These are phyloP conservation scores for Masticophis lateralis DNA, from an alignment of 2,797 vertebrate species.

Conservation along the genomic window DNA sequence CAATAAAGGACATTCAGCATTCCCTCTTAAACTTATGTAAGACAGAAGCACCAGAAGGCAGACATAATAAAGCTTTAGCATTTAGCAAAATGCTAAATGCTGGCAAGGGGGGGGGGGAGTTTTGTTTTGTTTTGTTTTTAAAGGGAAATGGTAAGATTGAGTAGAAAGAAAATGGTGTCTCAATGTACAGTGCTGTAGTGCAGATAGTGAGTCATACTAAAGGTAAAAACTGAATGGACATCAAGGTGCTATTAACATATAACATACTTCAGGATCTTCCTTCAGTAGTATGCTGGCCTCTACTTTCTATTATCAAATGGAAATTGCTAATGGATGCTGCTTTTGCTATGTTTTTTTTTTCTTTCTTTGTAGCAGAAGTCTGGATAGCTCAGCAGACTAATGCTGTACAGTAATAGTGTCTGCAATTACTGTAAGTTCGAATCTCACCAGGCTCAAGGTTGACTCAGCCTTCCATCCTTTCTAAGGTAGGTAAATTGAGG, in stretches of 20 bases:
- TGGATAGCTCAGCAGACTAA: no score
- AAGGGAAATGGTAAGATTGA: neutral
- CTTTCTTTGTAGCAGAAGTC: neutral
- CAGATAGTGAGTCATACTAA: neutral
- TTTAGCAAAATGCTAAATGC: neutral
- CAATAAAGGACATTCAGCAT: neutral
- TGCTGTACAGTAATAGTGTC: no score
- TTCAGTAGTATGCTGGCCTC: neutral
- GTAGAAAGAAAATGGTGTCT: neutral
- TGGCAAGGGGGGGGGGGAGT: accelerated
- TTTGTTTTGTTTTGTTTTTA: no score
- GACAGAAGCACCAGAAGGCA: neutral
- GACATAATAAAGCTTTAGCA: neutral
- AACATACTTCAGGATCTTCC: neutral
- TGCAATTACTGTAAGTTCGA: no score
- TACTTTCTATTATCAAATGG: neutral
- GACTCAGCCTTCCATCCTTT: no score
- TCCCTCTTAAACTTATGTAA: neutral
- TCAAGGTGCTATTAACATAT: neutral
- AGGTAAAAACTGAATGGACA: neutral
- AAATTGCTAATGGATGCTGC: neutral
- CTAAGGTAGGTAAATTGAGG: no score
- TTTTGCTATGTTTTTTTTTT: neutral
- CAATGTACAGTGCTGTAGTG: neutral
- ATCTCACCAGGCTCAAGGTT: no score